Base-by-base conservation (phyloP, 1,140 invertebrate genomes). In the Drosophila santomea region DNA sequence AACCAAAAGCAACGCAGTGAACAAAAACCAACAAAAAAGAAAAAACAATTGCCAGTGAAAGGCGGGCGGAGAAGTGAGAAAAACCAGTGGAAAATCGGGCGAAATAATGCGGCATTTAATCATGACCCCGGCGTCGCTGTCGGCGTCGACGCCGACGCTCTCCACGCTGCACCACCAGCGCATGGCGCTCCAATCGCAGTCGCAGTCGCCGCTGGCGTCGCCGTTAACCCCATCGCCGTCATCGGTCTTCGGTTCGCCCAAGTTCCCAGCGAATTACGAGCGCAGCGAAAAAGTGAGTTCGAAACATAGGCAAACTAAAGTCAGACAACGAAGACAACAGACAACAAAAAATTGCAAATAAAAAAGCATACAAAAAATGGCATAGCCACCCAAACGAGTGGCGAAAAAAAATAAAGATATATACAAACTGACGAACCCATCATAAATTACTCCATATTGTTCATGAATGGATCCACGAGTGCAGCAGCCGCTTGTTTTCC, bases 261-360 rank as follows among this genome's bases (percentile, higher is more conserved):
- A 91, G 69, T 91, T 91, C 66, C 90, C 90, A 78, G 77, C 90
- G 35, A 91, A 91, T 78, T 91, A 91, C 78, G 78, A 88, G 69
- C 85, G 90, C 78, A 91, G 83, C 80, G 90, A 91, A 80, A 91
- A 91, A 91, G 90, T 91, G 88, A 91, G 90, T 91, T 63, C 56
- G 67, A 66, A 61, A 67, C 60, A 57, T 36, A 35, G 20, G 58
- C 28, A 47, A 62, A 56, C 35, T 44, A 38, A 56, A 56, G 43
- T 35, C n/a, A 41, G 48, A 15, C 41, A 63, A 45, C 39, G 52
- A 51, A 67, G 56, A 20, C 20, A 20, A 20, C 20, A 20, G 20
- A 17, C 17, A 51, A 52, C 45, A 51, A 68, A 63, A 52, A 58
- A 52, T 35, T 2, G 61, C 15, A 38, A 38, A 58, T 20, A 59